Conservation (phyloP, 2,113 vertebrate species). For the Lamprologus lemairii region DNA sequence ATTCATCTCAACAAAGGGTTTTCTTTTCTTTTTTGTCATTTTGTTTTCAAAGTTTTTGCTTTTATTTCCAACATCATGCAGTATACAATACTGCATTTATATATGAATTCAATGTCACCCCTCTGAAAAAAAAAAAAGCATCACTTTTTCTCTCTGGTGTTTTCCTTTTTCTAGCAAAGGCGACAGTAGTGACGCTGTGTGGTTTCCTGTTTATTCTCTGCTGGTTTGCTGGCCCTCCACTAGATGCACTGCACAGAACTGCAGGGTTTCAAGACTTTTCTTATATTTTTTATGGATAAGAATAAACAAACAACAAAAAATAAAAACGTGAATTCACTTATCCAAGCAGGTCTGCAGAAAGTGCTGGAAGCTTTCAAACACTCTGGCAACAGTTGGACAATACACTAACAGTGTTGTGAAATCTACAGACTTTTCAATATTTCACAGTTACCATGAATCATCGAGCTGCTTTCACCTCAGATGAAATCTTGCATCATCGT, state of each 20-base stretch:
- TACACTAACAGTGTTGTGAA: not conserved
- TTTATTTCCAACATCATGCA: not conserved
- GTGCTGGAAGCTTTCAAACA: not conserved
- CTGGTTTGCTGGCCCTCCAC: not conserved
- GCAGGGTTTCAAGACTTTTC: not conserved
- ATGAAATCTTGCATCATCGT: constrained; percentile 34
- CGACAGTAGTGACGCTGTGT: not conserved
- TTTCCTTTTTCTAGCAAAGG: not conserved
- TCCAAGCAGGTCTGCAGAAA: not conserved
- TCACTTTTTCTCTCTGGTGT: not conserved
- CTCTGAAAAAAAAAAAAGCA: not conserved
- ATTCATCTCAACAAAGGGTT: not conserved
- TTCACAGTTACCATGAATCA: constrained; percentile 32
- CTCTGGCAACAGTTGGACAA: not conserved
- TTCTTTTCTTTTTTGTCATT: not conserved
- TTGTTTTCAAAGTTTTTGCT: not conserved
- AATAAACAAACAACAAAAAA: not conserved
- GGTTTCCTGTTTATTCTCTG: constrained; percentile 61
- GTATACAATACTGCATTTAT: not conserved
- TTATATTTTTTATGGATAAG: not conserved
- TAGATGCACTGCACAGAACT: not conserved
- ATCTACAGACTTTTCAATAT: not conserved
- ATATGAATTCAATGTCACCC: not conserved
- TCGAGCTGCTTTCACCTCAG: not conserved
- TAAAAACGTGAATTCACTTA: not conserved